Evolutionary conservation across 2,888 invertebrate genomes (phyloP), one percentile per base, ranked within the genome.

Genomic region (Melanchra persicariae): DNA sequence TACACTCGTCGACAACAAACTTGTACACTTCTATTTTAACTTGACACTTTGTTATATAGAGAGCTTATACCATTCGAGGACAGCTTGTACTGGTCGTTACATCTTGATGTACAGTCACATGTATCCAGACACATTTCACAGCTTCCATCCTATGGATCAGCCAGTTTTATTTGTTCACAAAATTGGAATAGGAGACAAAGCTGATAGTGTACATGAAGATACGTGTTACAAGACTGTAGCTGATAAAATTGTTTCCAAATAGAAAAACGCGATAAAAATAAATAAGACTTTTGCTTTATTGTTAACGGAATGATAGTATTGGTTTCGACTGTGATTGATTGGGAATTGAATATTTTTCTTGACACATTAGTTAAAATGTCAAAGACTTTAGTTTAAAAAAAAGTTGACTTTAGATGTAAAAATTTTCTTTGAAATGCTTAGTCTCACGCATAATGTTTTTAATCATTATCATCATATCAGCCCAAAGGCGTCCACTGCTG

Each of bases 181-280:
- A 91, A 93, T 91, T 92, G 91, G 90, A 91, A 92, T 90, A 90
- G 89, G 82, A 85, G 85, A 88, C 88, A 85, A 79, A 76, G 68
- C 81, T 70, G 70, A 79, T 75, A 67, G 58, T 61, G 54, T 70
- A 75, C 59, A 74, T 73, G 69, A 58, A 81, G 72, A 83, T 77
- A 72, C 70, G 57, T 72, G 71, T 66, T 73, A 73, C 79, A 74
- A 75, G 70, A 67, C 66, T 67, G 76, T 70, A 74, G 76, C 74
- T 73, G 80, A 79, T 74, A 76, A 77, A 73, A 81, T 82, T 84
- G 77, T 80, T 78, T 77, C 19, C 70, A 74, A 75, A 37, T 37
- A 37, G 57, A 17, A 37, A 58, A 45, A 34, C 15, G 52, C 54
- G 22, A 80, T 76, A 70, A 77, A 77, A 77, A 72, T 82, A 82